Conservation (phyloP, 1,140 invertebrate species). For the Platorchestia sp. region DNA sequence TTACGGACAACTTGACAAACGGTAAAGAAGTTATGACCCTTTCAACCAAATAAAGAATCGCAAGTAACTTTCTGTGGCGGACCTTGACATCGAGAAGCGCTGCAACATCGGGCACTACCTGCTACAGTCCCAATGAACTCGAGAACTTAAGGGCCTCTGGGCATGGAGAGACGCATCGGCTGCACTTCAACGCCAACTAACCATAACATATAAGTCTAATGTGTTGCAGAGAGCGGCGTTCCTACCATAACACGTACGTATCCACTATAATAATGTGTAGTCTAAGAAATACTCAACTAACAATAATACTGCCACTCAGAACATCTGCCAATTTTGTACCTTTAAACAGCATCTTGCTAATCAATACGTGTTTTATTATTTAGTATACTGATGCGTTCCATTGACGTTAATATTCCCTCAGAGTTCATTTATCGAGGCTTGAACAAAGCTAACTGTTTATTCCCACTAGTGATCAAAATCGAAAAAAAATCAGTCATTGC, state of each 20-base stretch:
- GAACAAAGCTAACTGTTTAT: not conserved
- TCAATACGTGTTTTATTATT: not conserved
- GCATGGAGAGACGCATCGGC: not conserved
- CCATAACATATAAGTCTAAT: slow-evolving; percentile 42
- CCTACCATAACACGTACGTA: slow-evolving; percentile 45
- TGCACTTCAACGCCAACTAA: slow-evolving; percentile 24
- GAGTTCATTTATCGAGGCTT: not conserved
- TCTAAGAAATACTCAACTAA: slow-evolving; percentile 49
- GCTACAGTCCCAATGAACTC: not conserved
- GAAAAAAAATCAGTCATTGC: not conserved
- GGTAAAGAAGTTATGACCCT: not conserved
- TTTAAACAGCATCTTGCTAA: slow-evolving; percentile 14
- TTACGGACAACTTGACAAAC: not conserved
- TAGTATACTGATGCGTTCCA: slow-evolving; percentile 26
- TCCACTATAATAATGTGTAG: slow-evolving; percentile 51
- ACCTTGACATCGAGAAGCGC: not conserved
- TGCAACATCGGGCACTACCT: not conserved
- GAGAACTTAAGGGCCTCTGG: not conserved
- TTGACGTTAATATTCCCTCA: not conserved
- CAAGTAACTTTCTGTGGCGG: not conserved
- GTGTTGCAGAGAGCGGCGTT: slow-evolving; percentile 55
- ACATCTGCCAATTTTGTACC: slow-evolving; percentile 31
- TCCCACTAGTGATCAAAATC: not conserved
- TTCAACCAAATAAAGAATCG: not conserved
- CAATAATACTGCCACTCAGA: slow-evolving; percentile 52